Conservation (phyloP, 2,797 vertebrate genomes). For the Melanogrammus aeglefinus region DNA sequence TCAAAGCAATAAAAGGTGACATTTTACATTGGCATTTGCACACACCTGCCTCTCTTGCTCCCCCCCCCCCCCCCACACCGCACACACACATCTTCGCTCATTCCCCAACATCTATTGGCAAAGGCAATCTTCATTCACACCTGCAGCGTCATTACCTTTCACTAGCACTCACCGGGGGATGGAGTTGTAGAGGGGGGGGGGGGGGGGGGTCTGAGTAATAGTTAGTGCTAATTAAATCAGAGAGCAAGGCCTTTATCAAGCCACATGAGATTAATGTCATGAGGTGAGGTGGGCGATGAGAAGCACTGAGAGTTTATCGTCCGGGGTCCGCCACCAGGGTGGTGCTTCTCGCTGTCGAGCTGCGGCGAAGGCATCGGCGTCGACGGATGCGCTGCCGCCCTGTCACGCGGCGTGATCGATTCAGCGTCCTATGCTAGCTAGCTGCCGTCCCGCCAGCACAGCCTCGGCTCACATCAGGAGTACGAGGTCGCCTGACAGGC, state of each 20-base stretch:
- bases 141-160: slow-evolving; percentile 42
- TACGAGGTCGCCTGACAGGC: not conserved
- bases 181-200: not conserved
- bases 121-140: slow-evolving; percentile 36
- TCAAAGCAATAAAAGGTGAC: slow-evolving; percentile 52
- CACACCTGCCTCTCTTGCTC: slow-evolving; percentile 27
- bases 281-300: slow-evolving; percentile 40
- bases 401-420: not conserved
- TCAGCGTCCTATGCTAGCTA: not conserved
- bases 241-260: slow-evolving; percentile 66
- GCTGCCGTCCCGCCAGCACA: not conserved
- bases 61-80: not conserved
- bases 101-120: slow-evolving; percentile 21
- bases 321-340: no score
- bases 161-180: slow-evolving; percentile 49
- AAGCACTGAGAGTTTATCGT: not conserved
- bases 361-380: no score
- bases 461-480: not conserved
- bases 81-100: slow-evolving; percentile 1
- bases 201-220: slow-evolving; percentile 32
- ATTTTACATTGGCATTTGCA: slow-evolving; percentile 59
- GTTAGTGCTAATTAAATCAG: slow-evolving; percentile 60
- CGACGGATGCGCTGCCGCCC: not conserved
- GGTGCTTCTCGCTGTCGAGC: not conserved
- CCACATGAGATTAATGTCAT: slow-evolving; percentile 71